Conservation (phyloP, 2,888 invertebrate species). For the Himalopsyche tibetana region DNA sequence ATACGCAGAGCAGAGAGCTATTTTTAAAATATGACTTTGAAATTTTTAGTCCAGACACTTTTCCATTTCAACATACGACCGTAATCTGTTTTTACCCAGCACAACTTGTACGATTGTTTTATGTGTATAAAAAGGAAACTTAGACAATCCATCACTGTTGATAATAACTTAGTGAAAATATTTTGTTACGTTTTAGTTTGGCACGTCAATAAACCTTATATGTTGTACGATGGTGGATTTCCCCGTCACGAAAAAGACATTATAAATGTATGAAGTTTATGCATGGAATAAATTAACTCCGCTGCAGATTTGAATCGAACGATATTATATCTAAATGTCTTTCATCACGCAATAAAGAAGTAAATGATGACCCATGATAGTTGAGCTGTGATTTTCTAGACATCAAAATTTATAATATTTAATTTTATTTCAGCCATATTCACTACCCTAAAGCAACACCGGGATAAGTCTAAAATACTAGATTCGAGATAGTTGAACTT, state of each 20-base stretch:
- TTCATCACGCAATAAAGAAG: constrained; percentile 27
- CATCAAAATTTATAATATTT: too few species aligned
- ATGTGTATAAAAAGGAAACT: background rate
- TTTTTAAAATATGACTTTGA: too few species aligned
- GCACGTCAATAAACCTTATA: constrained; percentile 34
- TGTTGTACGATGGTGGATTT: constrained; percentile 11
- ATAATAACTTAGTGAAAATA: background rate
- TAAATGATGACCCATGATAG: background rate
- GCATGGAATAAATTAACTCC: constrained; percentile 17
- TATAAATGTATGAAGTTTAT: constrained; percentile 34
- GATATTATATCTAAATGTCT: constrained; percentile 34
- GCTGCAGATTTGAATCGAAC: constrained; percentile 30
- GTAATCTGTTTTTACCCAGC: background rate
- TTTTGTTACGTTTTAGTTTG: constrained; percentile 26
- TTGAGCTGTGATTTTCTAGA: background rate
- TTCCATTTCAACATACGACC: background rate
- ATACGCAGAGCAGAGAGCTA: too few species aligned
- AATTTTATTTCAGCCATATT: too few species aligned
- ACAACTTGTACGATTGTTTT: constrained; percentile 2
- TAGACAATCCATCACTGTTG: constrained; percentile 34
- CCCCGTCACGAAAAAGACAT: constrained; percentile 30
- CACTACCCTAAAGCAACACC: too few species aligned
- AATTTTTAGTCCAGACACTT: too few species aligned
- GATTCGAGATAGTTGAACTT: too few species aligned
- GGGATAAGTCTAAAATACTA: too few species aligned